Base-by-base conservation (phyloP, 2,113 vertebrate genomes). In the Crotophaga sulcirostris region DNA sequence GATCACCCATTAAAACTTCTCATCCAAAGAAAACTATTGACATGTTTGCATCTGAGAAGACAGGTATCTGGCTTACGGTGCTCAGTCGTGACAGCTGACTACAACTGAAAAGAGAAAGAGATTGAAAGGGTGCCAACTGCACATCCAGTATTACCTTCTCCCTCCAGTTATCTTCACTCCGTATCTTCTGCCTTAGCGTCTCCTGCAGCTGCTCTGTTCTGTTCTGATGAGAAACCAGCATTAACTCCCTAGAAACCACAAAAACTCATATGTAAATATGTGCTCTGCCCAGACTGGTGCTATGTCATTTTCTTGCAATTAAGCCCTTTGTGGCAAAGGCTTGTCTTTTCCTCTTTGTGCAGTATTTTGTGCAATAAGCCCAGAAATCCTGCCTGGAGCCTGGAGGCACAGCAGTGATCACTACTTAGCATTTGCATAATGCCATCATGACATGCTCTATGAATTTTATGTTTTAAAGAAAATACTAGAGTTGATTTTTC, bases 121-220 rank as follows among this genome's bases (percentile, higher is more conserved):
- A 55, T 26, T 6, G 9, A 64, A 70, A 49, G n/a, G 23, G 38
- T 33, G 77, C 80, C 83, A 40, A 25, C 21, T 68, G 51, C 75
- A 94, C 56, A 25, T 33, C 58, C 69, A 60, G 33, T 5, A 72
- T 97, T 98, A 99, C 99, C 98, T 99, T 98, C 87, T 97, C 97
- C 91, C 96, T 98, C 97, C 98, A 98, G 96, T 93, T 97, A 44
- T 98, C 97, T 58, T 97, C 97, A 9, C 52, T 96, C 49, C 93
- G 44, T 90, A 98, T 94, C 92, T 98, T 98, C 93, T 98, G 97
- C 77, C 94, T 97, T 72, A 98, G 97, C 3, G 96, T 95, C 88
- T 98, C 97, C 94, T 99, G 98, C 96, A 99, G 97, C 95, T 98
- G 97, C 92, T 98, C 96, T 7, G 98, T 85, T 93, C 97, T 98